Evolutionary conservation across 2,797 vertebrate species (phyloP), one percentile per base, ranked within the genome.

Genomic region (Typhlichthys eigenmanni): DNA sequence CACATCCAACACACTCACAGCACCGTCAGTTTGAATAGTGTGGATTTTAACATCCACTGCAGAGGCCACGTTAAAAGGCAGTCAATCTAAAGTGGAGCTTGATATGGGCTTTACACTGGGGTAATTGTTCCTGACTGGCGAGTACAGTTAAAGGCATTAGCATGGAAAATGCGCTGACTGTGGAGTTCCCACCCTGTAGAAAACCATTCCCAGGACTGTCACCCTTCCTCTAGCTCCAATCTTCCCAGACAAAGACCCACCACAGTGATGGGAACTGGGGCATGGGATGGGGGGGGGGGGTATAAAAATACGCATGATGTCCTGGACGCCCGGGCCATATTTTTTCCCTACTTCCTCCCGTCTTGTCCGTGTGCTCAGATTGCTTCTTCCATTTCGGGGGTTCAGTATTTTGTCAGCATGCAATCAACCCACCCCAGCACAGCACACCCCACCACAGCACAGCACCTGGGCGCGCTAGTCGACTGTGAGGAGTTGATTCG

Each of bases 131-230:
- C 68, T 81, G 61, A 77, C 80, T 74, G 55, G 60, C 16, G 2
- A 9, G 58, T 55, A 67, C 60, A 80, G 72, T 85, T 59, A 72
- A 75, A 73, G 53, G 81, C 82, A 75, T 69, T 69, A 79, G 75
- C 79, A 85, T 66, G 75, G 80, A 84, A 88, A 87, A 89, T 80
- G 19, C 13, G 75, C 75, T 79, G 85, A 87, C 84, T 84, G 80
- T 58, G 12, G 67, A 67, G 71, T 84, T 81, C 74, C 64, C 67
- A 78, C 79, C 85, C 82, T 60, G 60, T 64, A 58, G 67, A 72
- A 47, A 64, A 65, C 77, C 24, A 29, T 29, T 29, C 75, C 78
- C 62, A 68, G 69, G 9, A 10, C 46, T 13, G 47, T 48, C 47
- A 80, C 72, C 76, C 81, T 81, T 81, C 82, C 79, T 46, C 74